Conservation (phyloP, 2,797 vertebrate species). For the Danio jaintianensis region DNA sequence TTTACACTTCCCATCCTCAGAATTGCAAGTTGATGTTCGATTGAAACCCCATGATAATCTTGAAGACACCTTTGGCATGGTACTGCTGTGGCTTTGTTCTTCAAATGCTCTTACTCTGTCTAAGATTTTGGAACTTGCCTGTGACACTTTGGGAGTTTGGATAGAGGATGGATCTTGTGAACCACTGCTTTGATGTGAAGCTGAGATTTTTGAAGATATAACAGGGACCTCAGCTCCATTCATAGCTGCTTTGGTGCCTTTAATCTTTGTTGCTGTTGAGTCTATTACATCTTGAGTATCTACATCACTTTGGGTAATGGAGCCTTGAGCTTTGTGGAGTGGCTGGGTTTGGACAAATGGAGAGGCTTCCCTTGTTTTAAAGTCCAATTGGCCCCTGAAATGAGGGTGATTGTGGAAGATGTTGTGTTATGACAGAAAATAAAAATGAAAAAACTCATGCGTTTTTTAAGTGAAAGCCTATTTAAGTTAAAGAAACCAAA, state of each 20-base stretch:
- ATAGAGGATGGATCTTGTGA: slow-evolving; percentile 74
- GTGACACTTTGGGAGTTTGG: slow-evolving; percentile 82
- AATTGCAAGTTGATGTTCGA: slow-evolving; percentile 80
- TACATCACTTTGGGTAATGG: slow-evolving; percentile 53
- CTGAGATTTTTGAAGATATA: slow-evolving; percentile 76
- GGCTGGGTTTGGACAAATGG: slow-evolving; percentile 34
- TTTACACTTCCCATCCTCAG: slow-evolving; percentile 68
- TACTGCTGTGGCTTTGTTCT: slow-evolving; percentile 81
- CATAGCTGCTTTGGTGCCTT: slow-evolving; percentile 76
- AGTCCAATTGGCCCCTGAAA: slow-evolving; percentile 56
- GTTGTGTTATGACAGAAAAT: slow-evolving; percentile 31
- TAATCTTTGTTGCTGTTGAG: slow-evolving; percentile 67
- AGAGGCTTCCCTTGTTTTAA: slow-evolving; percentile 16
- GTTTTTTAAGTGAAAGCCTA: neutral
- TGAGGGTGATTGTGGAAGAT: slow-evolving; percentile 51
- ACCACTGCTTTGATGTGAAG: slow-evolving; percentile 73
- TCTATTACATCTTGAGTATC: slow-evolving; percentile 70
- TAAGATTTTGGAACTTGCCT: slow-evolving; percentile 83
- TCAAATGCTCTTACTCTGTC: slow-evolving; percentile 90
- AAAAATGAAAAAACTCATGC: slow-evolving; percentile 3
- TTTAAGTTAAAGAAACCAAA: neutral
- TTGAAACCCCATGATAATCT: slow-evolving; percentile 73
- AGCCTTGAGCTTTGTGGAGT: slow-evolving; percentile 67
- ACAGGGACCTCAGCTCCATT: slow-evolving; percentile 76
- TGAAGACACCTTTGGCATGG: slow-evolving; percentile 75